These are phyloP conservation scores for Anisognathus igniventris DNA, from an alignment of 2,797 vertebrate species.

Conservation along the genomic window DNA sequence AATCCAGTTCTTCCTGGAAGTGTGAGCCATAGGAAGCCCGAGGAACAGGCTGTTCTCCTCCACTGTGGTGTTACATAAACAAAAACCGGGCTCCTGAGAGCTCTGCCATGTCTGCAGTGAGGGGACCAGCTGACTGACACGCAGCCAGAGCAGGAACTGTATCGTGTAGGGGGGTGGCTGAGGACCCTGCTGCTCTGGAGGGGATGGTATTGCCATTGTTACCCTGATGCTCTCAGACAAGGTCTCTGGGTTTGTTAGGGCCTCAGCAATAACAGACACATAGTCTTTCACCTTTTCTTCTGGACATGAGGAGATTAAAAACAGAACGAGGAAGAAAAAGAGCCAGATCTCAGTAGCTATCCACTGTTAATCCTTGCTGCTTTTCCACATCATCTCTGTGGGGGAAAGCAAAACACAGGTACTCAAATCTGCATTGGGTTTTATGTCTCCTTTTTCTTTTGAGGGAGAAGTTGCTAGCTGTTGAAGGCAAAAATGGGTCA, in stretches of 20 bases:
- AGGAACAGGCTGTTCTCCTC: neutral
- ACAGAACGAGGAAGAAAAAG: neutral
- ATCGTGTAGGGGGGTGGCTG: accelerated
- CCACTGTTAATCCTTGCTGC: neutral
- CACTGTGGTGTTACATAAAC: neutral
- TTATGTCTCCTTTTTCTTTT: neutral
- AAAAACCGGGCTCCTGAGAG: neutral
- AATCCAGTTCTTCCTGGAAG: neutral
- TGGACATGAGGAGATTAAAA: neutral
- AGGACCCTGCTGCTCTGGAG: neutral
- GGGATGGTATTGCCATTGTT: neutral
- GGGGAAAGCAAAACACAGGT: conserved; percentile 1
- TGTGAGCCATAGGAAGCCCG: neutral
- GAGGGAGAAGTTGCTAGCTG: conserved; percentile 15
- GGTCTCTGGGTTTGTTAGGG: neutral
- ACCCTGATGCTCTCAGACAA: neutral
- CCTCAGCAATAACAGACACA: neutral
- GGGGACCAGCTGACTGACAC: neutral
- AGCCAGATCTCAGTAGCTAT: neutral
- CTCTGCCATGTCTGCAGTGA: neutral
- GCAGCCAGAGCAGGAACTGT: neutral
- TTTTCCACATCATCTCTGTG: neutral
- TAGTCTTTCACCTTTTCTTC: neutral
- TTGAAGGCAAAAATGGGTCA: conserved; percentile 65
- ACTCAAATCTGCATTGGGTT: neutral